phyloP scores from a whole-genome alignment of 2,797 vertebrate genomes.

The Allobates femoralis region DNA sequence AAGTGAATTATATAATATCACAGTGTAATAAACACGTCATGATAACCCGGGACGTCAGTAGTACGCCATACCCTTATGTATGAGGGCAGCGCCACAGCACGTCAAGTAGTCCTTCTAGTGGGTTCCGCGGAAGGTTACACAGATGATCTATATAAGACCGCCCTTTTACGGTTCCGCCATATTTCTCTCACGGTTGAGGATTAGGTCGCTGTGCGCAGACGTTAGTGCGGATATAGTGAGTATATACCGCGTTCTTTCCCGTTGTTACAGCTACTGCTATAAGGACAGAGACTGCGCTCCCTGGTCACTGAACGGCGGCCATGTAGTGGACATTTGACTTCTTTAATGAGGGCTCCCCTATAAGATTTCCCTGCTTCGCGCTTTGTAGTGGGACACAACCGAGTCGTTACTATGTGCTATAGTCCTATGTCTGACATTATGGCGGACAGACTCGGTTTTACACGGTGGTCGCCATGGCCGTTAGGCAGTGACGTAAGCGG shows the following conservation, averaged over 20 bases:
- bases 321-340: too few relatives aligned
- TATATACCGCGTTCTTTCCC: too few relatives aligned
- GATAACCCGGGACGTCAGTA: not conserved
- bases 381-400: too few relatives aligned
- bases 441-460: rapidly evolving
- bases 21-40: not conserved
- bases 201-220: too few relatives aligned
- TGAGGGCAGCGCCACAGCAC: not conserved
- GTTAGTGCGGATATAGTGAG: too few relatives aligned
- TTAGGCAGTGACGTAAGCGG: not conserved
- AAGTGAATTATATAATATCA: not conserved
- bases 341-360: too few relatives aligned
- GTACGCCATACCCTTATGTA: not conserved
- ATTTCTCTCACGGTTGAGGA: too few relatives aligned
- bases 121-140: not conserved
- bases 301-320: too few relatives aligned
- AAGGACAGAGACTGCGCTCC: too few relatives aligned
- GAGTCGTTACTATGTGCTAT: not conserved
- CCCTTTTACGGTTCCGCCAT: too few relatives aligned
- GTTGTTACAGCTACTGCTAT: too few relatives aligned
- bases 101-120: not conserved
- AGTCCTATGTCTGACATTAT: not conserved
- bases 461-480: not conserved
- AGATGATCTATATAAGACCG: not conserved
- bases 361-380: too few relatives aligned